Percentiles rank a stretch among this genome's conserved stretches.
phyloP scores from a whole-genome alignment of 2,797 vertebrate genomes.

The Falco rusticolus region DNA sequence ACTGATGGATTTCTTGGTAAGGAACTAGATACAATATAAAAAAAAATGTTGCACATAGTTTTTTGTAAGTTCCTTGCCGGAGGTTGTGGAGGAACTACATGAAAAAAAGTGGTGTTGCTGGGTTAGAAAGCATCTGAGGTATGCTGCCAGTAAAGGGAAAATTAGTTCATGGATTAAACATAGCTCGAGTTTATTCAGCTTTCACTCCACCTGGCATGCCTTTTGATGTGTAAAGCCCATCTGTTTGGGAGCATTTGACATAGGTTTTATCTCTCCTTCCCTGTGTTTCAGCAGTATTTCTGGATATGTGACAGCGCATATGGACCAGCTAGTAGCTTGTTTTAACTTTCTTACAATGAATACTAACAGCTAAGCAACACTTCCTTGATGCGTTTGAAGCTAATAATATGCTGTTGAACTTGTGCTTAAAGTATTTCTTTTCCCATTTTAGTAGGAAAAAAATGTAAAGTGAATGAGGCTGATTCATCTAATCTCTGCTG shows the following conservation, averaged over 20 bases:
- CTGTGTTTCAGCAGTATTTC: slow-evolving; percentile 7
- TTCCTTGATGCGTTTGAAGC: background rate
- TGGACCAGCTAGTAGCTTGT: background rate
- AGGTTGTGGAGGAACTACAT: background rate
- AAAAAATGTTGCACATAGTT: background rate
- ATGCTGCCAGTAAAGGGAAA: background rate
- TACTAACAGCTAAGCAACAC: background rate
- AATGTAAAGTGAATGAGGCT: background rate
- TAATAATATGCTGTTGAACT: background rate
- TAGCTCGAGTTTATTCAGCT: background rate
- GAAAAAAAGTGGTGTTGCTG: background rate
- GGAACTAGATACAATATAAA: background rate
- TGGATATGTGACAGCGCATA: slow-evolving; percentile 32
- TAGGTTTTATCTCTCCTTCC: background rate
- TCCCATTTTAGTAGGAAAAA: background rate
- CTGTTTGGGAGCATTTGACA: background rate
- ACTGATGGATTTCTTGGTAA: background rate
- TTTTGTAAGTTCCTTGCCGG: background rate
- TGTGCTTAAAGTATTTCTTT: background rate
- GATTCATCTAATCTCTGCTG: background rate
- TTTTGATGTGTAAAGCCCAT: slow-evolving; percentile 36
- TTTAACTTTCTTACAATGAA: background rate
- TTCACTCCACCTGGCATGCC: slow-evolving; percentile 35
- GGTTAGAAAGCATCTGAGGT: background rate
- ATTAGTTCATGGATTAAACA: background rate